Evolutionary conservation across 2,113 vertebrate species (phyloP), one percentile per base, ranked within the genome.

Genomic region (Rhineura floridana): DNA sequence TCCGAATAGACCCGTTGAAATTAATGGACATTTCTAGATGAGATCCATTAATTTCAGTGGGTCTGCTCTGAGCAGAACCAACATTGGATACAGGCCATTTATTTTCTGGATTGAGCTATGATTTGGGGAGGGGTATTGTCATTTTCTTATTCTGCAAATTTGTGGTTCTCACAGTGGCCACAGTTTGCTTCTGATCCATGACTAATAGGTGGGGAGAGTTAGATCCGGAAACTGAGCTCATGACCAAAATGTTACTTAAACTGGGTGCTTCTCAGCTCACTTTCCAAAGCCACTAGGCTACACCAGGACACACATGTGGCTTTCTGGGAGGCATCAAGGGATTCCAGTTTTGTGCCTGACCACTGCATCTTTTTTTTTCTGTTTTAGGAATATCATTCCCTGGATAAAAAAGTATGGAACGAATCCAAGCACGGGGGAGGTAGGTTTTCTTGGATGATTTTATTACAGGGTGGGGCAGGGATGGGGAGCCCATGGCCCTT

Each of bases 381-480:
- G n/a, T 82, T 95, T 81, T 90, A 99, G 99, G 96, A 99, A 98
- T 95, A 99, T 99, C 30, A 93, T 99, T 87, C 98, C 99, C 0
- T 99, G 99, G 99, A 98, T 99, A 92, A 99, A 99, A 97, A 99
- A 98, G 91, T 99, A 96, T 0, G 98, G 98, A 12, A 99, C 98
- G 23, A 98, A 99, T 87, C 99, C 99, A 6, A 98, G 96, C 96
- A 97, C 97, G 0, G 99, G 99, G 95, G 98, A 99, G 97, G 99
- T 99, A 92, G 94, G 97, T 92, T 80, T 50, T 13, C 8, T 39
- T 50, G 46, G 3, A 11, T 42, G 3, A 39, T 21, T 62, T 39
- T 25, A 48, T 25, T 11, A n/a, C 7, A 12, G 17, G 36, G 4
- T 13, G 2, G 30, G 52, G 44, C 21, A n/a, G 6, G 33, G 30